phyloP scores from a whole-genome alignment of 1,140 invertebrate species.

The Scaptomyza montana region DNA sequence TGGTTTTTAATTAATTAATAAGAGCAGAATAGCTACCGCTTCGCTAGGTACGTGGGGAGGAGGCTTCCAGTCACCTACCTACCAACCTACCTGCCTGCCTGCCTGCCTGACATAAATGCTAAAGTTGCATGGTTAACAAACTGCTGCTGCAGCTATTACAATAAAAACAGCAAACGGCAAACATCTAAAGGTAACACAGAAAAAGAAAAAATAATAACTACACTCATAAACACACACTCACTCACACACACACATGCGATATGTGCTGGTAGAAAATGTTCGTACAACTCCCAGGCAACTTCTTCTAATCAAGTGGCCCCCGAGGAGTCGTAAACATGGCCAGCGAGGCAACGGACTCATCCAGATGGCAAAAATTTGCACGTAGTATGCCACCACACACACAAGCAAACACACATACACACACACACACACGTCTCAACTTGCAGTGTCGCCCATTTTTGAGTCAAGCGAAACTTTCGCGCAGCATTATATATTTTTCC shows the following conservation, averaged over 20 bases:
- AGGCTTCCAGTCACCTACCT: no score
- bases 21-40: neutral
- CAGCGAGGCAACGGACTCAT: slow-evolving; percentile 37
- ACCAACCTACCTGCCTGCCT: neutral
- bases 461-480: slow-evolving; percentile 55
- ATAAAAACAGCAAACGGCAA: slow-evolving; percentile 12
- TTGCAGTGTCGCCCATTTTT: slow-evolving; percentile 73
- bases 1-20: slow-evolving; percentile 49
- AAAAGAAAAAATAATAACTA: neutral
- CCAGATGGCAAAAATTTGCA: slow-evolving; percentile 36
- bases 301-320: slow-evolving; percentile 78
- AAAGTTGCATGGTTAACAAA: slow-evolving; percentile 33
- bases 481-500: slow-evolving; percentile 55
- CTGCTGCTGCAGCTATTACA: slow-evolving; percentile 20
- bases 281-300: slow-evolving; percentile 72
- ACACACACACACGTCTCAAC: slow-evolving; percentile 26
- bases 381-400: slow-evolving; percentile 18
- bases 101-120: neutral
- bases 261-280: slow-evolving; percentile 43
- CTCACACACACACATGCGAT: slow-evolving; percentile 25
- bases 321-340: slow-evolving; percentile 77
- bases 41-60: no score
- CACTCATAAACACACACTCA: slow-evolving; percentile 4
- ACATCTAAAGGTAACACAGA: slow-evolving; percentile 7
- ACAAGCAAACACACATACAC: slow-evolving; percentile 2